Base-by-base conservation (phyloP, 2,888 invertebrate species). In the Sphecodes monilicornis region DNA sequence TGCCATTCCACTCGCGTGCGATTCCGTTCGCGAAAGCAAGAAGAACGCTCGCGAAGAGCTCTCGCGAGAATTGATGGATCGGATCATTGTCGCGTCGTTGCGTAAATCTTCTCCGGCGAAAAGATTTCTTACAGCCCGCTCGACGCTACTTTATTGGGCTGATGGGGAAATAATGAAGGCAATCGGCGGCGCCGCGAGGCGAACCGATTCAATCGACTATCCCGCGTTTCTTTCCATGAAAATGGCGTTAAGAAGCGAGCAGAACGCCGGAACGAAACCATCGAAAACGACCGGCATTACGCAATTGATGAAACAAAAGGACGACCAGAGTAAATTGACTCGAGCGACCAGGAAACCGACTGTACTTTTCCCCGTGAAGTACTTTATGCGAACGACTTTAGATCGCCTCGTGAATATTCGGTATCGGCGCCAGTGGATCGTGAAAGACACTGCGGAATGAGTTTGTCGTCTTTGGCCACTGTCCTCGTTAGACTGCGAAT, bases 161-260 rank as follows among this genome's bases (percentile, higher is more conserved):
- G 57, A 60, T 60, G 57, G 57, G 57, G 26, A 60, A 60, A 60
- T 60, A 60, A 60, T 60, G 57, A 60, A n/a, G 57, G 57, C 26
- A 60, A 60, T 60, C 57, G 57, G 26, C 57, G 57, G 57, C 26
- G 26, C 57, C 57, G 57, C 57, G 57, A 60, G 57, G 57, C 57
- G 57, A 29, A 60, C 57, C 57, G 57, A 60, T 60, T 60, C 26
- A 60, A 60, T 60, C 16, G 57, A 16, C 57, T 26, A 26, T 26
- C 13, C 26, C 26, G 57, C 26, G 57, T 26, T 60, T 29, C 57
- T 60, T 60, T 29, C 57, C 57, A 60, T 60, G 57, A 60, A 60
- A 60, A 60, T 26, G 57, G 26, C 57, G 57, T 26, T 16, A 29
- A 60, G 57, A 60, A 60, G 57, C 57, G 26, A 13, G 2, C 26